These are phyloP conservation scores for Acleris holmiana DNA, from an alignment of 2,888 invertebrate species.

Conservation along the genomic window DNA sequence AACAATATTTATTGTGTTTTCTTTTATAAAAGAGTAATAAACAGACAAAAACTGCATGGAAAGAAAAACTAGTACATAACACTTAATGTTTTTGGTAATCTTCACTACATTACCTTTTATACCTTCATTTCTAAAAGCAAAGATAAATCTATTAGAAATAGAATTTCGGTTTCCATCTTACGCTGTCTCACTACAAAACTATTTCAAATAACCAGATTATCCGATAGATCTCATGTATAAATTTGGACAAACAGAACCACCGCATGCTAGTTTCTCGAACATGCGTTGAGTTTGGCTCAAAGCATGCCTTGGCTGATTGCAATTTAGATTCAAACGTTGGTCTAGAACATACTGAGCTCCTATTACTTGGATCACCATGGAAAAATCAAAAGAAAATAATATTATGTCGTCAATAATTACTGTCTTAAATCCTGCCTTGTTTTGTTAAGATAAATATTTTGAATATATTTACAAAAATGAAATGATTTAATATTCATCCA, in stretches of 20 bases:
- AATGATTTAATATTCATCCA: slow-evolving; percentile 1
- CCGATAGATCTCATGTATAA: slow-evolving; percentile 20
- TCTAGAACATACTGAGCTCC: not conserved
- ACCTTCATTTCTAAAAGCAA: slow-evolving; percentile 1
- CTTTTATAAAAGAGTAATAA: too few species aligned
- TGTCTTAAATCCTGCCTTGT: too few species aligned
- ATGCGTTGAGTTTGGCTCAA: slow-evolving; percentile 42
- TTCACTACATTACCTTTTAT: too few species aligned
- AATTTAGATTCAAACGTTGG: slow-evolving; percentile 13
- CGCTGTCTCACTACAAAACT: slow-evolving; percentile 15
- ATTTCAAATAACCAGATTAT: slow-evolving; percentile 14
- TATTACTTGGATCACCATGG: slow-evolving; percentile 7
- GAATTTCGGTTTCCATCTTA: slow-evolving; percentile 24
- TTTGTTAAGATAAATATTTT: not conserved
- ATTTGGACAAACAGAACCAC: slow-evolving; percentile 7
- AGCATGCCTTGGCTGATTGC: slow-evolving; percentile 39
- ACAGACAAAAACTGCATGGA: slow-evolving; percentile 12
- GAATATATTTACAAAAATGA: not conserved
- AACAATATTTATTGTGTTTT: too few species aligned
- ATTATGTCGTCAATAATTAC: too few species aligned
- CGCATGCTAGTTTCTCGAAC: slow-evolving; percentile 35
- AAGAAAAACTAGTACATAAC: not conserved
- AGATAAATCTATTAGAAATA: slow-evolving; percentile 25
- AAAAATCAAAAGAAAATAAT: not conserved
- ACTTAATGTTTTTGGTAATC: not conserved